A percentile compares a stretch with the other conserved stretches of the same genome.
Evolutionary conservation across 2,888 invertebrate genomes (phyloP).

Genomic region (Tiliacea citrago): DNA sequence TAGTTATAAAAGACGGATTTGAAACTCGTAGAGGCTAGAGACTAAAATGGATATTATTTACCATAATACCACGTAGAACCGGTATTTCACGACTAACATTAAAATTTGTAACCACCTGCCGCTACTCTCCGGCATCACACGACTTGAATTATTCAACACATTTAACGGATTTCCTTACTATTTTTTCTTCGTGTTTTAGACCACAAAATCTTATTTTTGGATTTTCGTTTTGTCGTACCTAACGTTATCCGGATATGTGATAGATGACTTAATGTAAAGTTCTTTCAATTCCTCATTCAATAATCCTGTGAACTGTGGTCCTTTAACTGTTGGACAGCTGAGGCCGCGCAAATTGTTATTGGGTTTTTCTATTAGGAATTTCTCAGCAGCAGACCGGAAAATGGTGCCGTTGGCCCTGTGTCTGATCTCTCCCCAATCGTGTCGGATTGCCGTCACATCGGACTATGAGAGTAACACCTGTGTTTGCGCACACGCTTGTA

Average conservation of each 20-base stretch:
- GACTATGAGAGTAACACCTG: too few species aligned
- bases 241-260: neutral
- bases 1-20: neutral
- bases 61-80: slow-evolving; percentile 17
- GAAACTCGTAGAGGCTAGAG: neutral
- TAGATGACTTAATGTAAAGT: neutral
- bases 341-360: too few species aligned
- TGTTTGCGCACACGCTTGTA: too few species aligned
- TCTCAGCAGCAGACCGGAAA: too few species aligned
- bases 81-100: slow-evolving; percentile 30
- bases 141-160: slow-evolving; percentile 46
- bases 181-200: slow-evolving; percentile 8
- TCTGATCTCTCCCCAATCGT: too few species aligned
- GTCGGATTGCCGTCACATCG: too few species aligned
- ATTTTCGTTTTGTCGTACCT: neutral
- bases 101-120: slow-evolving; percentile 38
- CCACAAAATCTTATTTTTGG: neutral
- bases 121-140: slow-evolving; percentile 23
- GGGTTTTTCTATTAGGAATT: too few species aligned
- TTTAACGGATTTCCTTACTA: slow-evolving; percentile 35
- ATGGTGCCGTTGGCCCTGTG: too few species aligned
- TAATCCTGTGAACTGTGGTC: neutral
- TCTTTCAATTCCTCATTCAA: neutral
- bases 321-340: too few species aligned
- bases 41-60: neutral